Evolutionary conservation across 2,888 invertebrate genomes (phyloP).

Genomic region (Stenodera caucasica): DNA sequence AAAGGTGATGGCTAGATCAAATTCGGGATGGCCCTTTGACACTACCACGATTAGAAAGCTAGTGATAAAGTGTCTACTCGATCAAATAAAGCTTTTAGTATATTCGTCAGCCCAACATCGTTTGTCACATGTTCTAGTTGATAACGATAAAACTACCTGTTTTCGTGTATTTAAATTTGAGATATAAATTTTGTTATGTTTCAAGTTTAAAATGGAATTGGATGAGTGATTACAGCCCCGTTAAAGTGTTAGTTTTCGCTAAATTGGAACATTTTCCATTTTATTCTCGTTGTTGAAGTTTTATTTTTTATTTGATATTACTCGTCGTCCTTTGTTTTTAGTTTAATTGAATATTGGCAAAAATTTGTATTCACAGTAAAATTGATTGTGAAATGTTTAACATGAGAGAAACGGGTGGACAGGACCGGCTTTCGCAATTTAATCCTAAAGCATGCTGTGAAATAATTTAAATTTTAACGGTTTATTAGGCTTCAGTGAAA

Average conservation of each 20-base stretch:
- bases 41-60: background rate
- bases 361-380: too few species aligned
- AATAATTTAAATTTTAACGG: too few species aligned
- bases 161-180: background rate
- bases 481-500: too few species aligned
- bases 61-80: conserved; percentile 21
- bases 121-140: conserved; percentile 40
- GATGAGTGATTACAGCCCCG: background rate
- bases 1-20: background rate
- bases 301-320: too few species aligned
- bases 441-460: too few species aligned
- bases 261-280: background rate
- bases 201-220: background rate
- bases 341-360: too few species aligned
- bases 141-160: conserved; percentile 4
- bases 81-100: conserved; percentile 43
- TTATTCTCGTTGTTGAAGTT: background rate
- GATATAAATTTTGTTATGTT: background rate
- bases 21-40: background rate
- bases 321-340: too few species aligned
- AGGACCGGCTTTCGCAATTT: too few species aligned
- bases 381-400: too few species aligned
- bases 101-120: conserved; percentile 40
- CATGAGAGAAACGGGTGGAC: too few species aligned
- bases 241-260: background rate